Evolutionary conservation across 1,140 invertebrate species (phyloP), one percentile per base, ranked within the genome.

Genomic region (Anastatus disparis): DNA sequence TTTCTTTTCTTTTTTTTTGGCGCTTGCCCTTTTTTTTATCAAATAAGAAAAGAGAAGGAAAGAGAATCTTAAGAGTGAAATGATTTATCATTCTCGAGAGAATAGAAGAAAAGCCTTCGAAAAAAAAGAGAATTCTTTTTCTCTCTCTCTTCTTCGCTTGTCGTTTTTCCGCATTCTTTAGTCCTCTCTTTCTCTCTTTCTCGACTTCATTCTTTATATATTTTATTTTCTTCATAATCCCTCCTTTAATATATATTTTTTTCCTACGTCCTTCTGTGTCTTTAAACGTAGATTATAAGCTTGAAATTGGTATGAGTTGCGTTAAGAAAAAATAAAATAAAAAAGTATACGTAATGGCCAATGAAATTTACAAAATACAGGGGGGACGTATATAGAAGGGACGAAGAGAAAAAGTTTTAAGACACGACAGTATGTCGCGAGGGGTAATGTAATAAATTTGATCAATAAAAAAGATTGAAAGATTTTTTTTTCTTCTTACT

Each of bases 81-180:
- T 70, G 48, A 70, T 70, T 70, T 70, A 70, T 70, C 67, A 59
- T 52, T 42, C 56, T 61, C 55, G 1, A 42, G 62, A 72, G 50
- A 64, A 69, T 53, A 61, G 63, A 71, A n/a, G 40, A 50, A 66
- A 46, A 59, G 61, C 40, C 52, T 44, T 26, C 22, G 27, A 65
- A n/a, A n/a, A n/a, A n/a, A n/a, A n/a, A n/a, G n/a, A 64, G 38
- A 65, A 46, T 63, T 69, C 52, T 29, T 40, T 20, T 42, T 2
- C 44, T 40, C 55, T 58, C 53, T 35, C 29, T 56, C 29, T 29
- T 29, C 35, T 15, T 31, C 53, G 4, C 46, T 50, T 3, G 46
- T 48, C 27, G 22, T 29, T 68, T 59, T 64, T 62, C 62, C 65
- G 71, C 69, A 65, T 73, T 62, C 56, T 59, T 68, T 26, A 35